phyloP scores from a whole-genome alignment of 2,888 invertebrate species.

The Parnassius orleans region DNA sequence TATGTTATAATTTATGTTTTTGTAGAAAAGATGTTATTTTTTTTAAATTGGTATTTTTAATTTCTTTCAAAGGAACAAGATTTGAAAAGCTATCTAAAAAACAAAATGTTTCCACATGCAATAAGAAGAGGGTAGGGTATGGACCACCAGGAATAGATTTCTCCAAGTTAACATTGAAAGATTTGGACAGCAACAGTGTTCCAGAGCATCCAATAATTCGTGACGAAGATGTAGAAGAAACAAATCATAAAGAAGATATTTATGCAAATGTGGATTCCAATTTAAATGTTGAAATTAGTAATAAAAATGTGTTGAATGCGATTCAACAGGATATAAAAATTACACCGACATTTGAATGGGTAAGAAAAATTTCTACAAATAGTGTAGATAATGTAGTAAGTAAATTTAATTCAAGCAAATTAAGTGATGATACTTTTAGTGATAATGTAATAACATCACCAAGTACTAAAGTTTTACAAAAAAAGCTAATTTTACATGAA shows the following conservation, averaged over 20 bases:
- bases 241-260: conserved; percentile 22
- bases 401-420: conserved; percentile 5
- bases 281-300: conserved; percentile 34
- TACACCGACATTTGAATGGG: background rate
- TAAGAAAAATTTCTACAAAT: background rate
- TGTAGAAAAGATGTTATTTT: too few species aligned
- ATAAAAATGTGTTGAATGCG: conserved; percentile 27
- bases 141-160: conserved; percentile 44
- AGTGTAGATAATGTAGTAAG: background rate
- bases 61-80: conserved; percentile 10
- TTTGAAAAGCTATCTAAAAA: background rate
- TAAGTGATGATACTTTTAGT: conserved; percentile 9
- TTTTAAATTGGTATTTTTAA: background rate
- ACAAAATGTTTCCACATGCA: conserved; percentile 2
- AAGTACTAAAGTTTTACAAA: conserved; percentile 35
- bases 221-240: background rate
- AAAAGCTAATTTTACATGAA: conserved; percentile 32
- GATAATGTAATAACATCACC: conserved; percentile 15
- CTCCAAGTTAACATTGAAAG: conserved; percentile 9
- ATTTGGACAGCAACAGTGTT: conserved; percentile 5
- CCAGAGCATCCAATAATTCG: background rate
- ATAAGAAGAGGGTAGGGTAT: conserved; percentile 34
- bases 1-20: too few species aligned
- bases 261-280: conserved; percentile 43
- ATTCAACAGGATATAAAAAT: conserved; percentile 4